A percentile compares a stretch with the other conserved stretches of the same genome.
Conservation (phyloP, 2,113 vertebrate species). For the Chaenogobius annularis region DNA sequence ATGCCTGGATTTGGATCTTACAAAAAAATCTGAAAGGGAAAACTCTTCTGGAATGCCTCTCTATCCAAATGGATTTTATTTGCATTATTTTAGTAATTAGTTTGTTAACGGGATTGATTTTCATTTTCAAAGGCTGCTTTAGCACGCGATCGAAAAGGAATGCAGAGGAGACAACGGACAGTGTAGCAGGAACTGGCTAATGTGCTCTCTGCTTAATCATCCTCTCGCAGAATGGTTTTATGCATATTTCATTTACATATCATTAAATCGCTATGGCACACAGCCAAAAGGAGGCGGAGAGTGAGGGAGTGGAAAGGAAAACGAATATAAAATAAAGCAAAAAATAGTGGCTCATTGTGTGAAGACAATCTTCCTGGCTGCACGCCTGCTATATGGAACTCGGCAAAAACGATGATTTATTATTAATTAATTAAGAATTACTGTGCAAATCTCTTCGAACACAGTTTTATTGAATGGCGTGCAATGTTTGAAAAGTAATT, state of each 20-base stretch:
- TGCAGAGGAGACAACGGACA: slow-evolving; percentile 77
- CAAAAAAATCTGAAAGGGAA: slow-evolving; percentile 72
- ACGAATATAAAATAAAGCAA: slow-evolving; percentile 80
- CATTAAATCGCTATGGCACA: slow-evolving; percentile 89
- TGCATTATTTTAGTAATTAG: slow-evolving; percentile 71
- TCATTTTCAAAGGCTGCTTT: slow-evolving; percentile 63
- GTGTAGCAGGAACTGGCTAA: slow-evolving; percentile 86
- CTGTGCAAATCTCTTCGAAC: slow-evolving; percentile 63
- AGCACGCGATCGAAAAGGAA: slow-evolving; percentile 70
- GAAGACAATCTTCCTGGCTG: slow-evolving; percentile 77
- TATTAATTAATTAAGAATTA: slow-evolving; percentile 72
- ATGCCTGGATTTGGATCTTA: slow-evolving; percentile 78
- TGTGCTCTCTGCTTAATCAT: slow-evolving; percentile 98
- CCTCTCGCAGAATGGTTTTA: slow-evolving; percentile 97
- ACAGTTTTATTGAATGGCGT: slow-evolving; percentile 73
- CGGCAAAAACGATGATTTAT: slow-evolving; percentile 75
- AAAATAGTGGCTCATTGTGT: slow-evolving; percentile 75
- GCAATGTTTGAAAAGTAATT: slow-evolving; percentile 29
- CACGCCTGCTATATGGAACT: slow-evolving; percentile 67
- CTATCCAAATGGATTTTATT: slow-evolving; percentile 75
- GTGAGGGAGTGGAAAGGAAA: slow-evolving; percentile 77
- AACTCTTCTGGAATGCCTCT: slow-evolving; percentile 74
- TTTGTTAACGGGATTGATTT: slow-evolving; percentile 70
- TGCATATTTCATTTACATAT: slow-evolving; percentile 99
- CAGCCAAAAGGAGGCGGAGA: slow-evolving; percentile 81